These are phyloP conservation scores for Poecilia latipinna DNA, from an alignment of 2,113 vertebrate genomes.

Conservation along the genomic window DNA sequence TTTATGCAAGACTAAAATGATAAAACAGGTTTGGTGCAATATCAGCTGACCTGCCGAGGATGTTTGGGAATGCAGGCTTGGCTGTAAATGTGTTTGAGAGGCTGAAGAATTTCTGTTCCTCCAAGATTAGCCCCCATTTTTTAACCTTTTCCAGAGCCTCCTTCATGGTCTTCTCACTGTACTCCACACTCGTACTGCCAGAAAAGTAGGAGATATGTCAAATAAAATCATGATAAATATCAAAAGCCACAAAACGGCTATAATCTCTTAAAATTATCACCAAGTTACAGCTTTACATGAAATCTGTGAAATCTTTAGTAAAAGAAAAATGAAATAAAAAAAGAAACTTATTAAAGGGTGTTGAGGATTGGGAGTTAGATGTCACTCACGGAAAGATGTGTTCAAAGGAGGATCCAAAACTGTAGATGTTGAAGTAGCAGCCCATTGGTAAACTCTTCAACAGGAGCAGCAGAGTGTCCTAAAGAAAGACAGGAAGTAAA, in stretches of 20 bases:
- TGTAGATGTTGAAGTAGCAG: conserved; percentile 89
- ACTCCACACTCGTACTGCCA: conserved; percentile 83
- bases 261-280: no score
- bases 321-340: neutral
- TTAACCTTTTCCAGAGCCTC: conserved; percentile 76
- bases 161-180: conserved; percentile 82
- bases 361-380: no score
- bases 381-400: conserved; percentile 78
- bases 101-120: conserved; percentile 84
- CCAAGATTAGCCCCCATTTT: conserved; percentile 75
- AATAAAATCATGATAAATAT: no score
- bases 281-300: no score
- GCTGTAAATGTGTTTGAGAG: conserved; percentile 80
- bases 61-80: conserved; percentile 69
- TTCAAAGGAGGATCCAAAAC: conserved; percentile 82
- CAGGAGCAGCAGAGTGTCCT: conserved; percentile 84
- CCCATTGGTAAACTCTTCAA: conserved; percentile 87
- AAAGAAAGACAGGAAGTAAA: neutral
- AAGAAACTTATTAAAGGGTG: neutral
- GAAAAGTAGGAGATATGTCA: neutral
- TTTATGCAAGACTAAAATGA: no score
- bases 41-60: conserved; percentile 78
- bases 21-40: neutral
- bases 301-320: no score
- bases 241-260: no score